phyloP scores from a whole-genome alignment of 2,797 vertebrate genomes.

The Simalia tracyae region DNA sequence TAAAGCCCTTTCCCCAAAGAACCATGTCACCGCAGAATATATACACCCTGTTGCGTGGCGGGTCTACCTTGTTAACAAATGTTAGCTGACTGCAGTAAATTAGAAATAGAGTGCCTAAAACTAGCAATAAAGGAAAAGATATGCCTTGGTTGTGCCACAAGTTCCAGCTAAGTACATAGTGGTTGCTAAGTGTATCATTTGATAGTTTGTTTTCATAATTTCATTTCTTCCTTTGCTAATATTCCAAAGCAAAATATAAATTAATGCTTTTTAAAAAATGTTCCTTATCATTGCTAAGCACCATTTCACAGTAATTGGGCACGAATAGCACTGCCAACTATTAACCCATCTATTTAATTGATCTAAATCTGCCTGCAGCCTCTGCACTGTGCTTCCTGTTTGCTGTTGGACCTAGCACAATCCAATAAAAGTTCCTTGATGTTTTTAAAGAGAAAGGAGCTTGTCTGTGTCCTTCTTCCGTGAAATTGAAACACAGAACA shows the following conservation, averaged over 20 bases:
- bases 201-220: neutral
- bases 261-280: neutral
- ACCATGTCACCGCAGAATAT: neutral
- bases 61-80: neutral
- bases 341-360: conserved; percentile 32
- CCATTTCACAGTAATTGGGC: conserved; percentile 21
- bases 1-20: too few relatives aligned
- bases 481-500: conserved; percentile 20
- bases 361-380: conserved; percentile 28
- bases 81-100: neutral
- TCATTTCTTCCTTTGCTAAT: neutral
- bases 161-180: neutral
- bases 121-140: neutral
- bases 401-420: conserved; percentile 34
- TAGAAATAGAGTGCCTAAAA: neutral
- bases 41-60: neutral
- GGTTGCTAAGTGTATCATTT: neutral
- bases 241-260: conserved; percentile 8
- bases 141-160: neutral
- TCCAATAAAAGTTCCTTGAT: conserved; percentile 1
- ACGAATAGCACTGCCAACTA: conserved; percentile 23
- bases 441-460: neutral
- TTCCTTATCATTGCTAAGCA: neutral
- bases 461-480: conserved; percentile 26
- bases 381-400: neutral